These are phyloP conservation scores for Xestia c-nigrum DNA, from an alignment of 2,888 invertebrate species.

Conservation along the genomic window DNA sequence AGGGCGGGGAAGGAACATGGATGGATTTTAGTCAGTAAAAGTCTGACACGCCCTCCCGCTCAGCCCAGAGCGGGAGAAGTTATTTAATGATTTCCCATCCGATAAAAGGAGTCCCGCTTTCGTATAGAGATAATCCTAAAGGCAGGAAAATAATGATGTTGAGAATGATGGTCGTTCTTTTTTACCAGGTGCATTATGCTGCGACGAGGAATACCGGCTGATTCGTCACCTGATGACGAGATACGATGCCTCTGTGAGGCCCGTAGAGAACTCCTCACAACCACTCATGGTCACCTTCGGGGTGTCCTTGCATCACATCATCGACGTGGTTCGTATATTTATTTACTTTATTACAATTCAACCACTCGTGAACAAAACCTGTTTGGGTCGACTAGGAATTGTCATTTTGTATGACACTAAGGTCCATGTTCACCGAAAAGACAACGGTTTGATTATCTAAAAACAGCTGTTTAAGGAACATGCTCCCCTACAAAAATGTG, in stretches of 20 bases:
- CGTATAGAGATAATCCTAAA: too few relatives aligned
- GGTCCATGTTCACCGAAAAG: too few relatives aligned
- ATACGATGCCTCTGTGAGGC: slow-evolving; percentile 95
- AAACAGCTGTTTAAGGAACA: too few relatives aligned
- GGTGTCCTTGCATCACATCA: slow-evolving; percentile 95
- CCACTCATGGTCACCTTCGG: slow-evolving; percentile 95
- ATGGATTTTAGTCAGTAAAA: too few relatives aligned
- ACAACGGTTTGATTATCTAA: too few relatives aligned
- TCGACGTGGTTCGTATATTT: slow-evolving; percentile 93
- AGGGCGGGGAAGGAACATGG: too few relatives aligned
- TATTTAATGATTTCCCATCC: too few relatives aligned
- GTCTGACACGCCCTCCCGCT: too few relatives aligned
- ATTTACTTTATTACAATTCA: not conserved
- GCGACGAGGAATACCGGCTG: slow-evolving; percentile 93
- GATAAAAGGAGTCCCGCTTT: too few relatives aligned
- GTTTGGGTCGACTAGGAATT: too few relatives aligned
- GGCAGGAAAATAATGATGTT: not conserved
- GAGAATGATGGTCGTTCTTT: slow-evolving; percentile 7
- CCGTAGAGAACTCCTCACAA: slow-evolving; percentile 94
- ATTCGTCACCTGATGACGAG: slow-evolving; percentile 93
- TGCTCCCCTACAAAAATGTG: too few relatives aligned
- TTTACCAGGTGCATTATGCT: slow-evolving; percentile 77
- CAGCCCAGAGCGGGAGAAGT: too few relatives aligned
- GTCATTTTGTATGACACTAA: not conserved
- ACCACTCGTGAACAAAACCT: not conserved